Evolutionary conservation across 2,113 vertebrate species (phyloP).

Genomic region (Anguilla japonica): DNA sequence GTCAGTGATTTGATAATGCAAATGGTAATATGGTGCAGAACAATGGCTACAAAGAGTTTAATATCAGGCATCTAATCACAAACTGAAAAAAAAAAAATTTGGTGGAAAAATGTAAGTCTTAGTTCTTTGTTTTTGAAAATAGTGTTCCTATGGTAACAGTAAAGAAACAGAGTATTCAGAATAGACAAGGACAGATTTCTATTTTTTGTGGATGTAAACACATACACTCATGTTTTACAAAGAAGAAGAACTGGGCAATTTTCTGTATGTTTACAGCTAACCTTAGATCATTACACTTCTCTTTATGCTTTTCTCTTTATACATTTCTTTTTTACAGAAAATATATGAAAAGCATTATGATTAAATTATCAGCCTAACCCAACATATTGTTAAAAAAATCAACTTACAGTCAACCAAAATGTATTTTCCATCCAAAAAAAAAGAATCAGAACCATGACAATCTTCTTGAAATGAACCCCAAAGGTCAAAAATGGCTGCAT

Average conservation of each 20-base stretch:
- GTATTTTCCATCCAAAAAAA: no score
- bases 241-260: no score
- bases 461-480: not conserved
- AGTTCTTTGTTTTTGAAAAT: not conserved
- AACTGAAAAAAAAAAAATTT: not conserved
- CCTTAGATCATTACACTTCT: no score
- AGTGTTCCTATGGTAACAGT: constrained; percentile 6
- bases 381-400: not conserved
- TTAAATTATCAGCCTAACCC: not conserved
- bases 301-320: no score
- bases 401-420: no score
- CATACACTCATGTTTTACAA: not conserved
- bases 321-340: not conserved
- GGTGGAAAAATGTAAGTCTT: not conserved
- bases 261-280: no score
- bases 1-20: constrained; percentile 13
- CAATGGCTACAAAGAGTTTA: not conserved
- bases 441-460: not conserved
- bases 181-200: not conserved
- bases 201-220: not conserved
- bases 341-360: not conserved
- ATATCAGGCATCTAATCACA: not conserved
- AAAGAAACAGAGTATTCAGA: not conserved
- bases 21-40: constrained; percentile 14
- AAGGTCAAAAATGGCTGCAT: not conserved